These are phyloP conservation scores for Drosophila tsacasi DNA, from an alignment of 1,140 invertebrate genomes.

Conservation along the genomic window DNA sequence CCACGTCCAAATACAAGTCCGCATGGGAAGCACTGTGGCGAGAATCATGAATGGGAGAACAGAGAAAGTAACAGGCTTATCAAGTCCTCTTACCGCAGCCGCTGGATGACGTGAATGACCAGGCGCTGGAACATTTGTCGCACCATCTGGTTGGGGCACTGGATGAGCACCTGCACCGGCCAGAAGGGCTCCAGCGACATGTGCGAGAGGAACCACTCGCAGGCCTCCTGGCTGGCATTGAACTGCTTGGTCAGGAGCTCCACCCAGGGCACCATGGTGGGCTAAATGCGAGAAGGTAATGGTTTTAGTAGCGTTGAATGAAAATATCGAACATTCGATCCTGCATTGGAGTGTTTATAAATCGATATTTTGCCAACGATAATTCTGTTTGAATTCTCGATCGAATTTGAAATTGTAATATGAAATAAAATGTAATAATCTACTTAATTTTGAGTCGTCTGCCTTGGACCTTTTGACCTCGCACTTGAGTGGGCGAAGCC, in stretches of 20 bases:
- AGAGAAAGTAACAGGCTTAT: not conserved
- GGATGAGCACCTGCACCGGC: slow-evolving; percentile 97
- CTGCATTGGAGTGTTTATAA: too few relatives aligned
- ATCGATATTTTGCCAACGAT: not conserved
- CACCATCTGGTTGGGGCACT: slow-evolving; percentile 98
- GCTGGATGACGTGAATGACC: slow-evolving; percentile 96
- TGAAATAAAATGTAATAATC: too few relatives aligned
- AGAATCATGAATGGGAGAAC: slow-evolving; percentile 15
- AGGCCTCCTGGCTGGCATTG: slow-evolving; percentile 94
- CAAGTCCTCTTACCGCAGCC: slow-evolving; percentile 87
- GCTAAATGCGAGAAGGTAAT: slow-evolving; percentile 85
- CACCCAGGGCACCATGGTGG: slow-evolving; percentile 98
- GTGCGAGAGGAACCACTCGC: slow-evolving; percentile 96
- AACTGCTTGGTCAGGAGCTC: slow-evolving; percentile 97
- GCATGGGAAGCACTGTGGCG: slow-evolving; percentile 87
- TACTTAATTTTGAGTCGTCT: too few relatives aligned
- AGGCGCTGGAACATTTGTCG: slow-evolving; percentile 97
- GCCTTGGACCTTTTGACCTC: too few relatives aligned
- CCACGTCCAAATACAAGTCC: slow-evolving; percentile 90
- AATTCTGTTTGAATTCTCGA: too few relatives aligned
- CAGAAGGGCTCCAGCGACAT: slow-evolving; percentile 97
- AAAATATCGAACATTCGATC: not conserved
- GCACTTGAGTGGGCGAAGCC: too few relatives aligned
- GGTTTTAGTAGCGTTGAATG: not conserved
- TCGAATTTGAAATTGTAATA: not conserved